Percentiles rank a stretch among this genome's conserved stretches.
These are phyloP conservation scores for Mythimna albipuncta DNA, from an alignment of 2,888 invertebrate genomes.

Conservation along the genomic window DNA sequence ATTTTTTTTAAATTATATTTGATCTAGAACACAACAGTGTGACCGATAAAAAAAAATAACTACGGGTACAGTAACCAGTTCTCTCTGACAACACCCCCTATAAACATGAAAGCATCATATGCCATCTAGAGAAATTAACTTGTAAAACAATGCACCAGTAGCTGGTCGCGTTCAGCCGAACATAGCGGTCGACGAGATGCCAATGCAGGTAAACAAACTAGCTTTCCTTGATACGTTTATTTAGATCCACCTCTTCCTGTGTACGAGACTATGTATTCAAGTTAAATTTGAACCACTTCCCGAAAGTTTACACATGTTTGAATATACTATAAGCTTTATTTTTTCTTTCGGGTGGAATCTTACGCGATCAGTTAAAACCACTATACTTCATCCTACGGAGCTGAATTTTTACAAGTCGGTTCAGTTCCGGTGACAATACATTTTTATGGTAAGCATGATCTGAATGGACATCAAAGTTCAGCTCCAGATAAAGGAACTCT, in stretches of 20 bases:
- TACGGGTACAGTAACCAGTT: slow-evolving; percentile 25
- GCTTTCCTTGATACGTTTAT: background rate
- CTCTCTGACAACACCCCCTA: slow-evolving; percentile 57
- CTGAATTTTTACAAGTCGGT: background rate
- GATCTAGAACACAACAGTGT: too few species aligned
- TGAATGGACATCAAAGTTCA: background rate
- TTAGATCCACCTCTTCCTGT: too few species aligned
- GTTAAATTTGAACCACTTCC: too few species aligned
- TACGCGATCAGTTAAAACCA: background rate
- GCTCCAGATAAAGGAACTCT: background rate
- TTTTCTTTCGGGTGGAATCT: background rate
- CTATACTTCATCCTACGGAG: background rate
- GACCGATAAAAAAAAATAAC: background rate
- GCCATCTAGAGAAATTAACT: slow-evolving; percentile 72
- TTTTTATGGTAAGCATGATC: background rate
- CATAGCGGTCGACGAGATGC: slow-evolving; percentile 20
- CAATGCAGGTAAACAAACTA: background rate
- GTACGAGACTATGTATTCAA: too few species aligned
- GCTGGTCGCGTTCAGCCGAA: slow-evolving; percentile 51
- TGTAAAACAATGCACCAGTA: slow-evolving; percentile 74
- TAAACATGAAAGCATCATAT: slow-evolving; percentile 84
- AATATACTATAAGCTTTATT: too few species aligned
- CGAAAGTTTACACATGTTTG: too few species aligned
- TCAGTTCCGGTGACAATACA: background rate
- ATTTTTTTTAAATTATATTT: too few species aligned